Evolutionary conservation across 2,888 invertebrate genomes (phyloP).

Genomic region (Nudaria mundana): DNA sequence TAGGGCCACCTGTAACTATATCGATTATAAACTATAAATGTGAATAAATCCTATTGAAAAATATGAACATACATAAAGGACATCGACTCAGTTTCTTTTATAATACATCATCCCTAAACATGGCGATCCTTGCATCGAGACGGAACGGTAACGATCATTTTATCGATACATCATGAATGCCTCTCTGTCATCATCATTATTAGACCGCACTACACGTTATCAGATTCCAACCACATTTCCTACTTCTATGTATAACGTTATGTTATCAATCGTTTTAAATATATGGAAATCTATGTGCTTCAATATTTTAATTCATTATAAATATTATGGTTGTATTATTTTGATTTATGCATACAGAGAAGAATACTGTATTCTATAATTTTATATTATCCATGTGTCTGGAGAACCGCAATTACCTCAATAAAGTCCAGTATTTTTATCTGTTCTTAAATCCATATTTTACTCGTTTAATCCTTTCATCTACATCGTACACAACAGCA

Average conservation of each 20-base stretch:
- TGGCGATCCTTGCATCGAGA: constrained; percentile 76
- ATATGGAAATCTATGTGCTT: constrained; percentile 65
- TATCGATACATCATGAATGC: constrained; percentile 80
- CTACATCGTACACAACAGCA: constrained; percentile 65
- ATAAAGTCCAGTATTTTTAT: constrained; percentile 62
- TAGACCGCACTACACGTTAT: constrained; percentile 67
- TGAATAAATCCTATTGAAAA: constrained; percentile 76
- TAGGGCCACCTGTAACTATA: constrained; percentile 73
- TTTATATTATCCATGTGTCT: not conserved
- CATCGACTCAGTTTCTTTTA: constrained; percentile 67
- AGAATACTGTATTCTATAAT: constrained; percentile 49
- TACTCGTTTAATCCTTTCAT: constrained; percentile 49
- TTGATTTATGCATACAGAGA: constrained; percentile 51
- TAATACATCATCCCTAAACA: constrained; percentile 62
- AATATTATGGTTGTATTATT: constrained; percentile 45
- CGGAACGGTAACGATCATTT: constrained; percentile 78
- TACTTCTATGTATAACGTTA: constrained; percentile 61
- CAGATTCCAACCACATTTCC: constrained; percentile 70
- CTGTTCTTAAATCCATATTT: constrained; percentile 46
- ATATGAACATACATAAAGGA: constrained; percentile 56
- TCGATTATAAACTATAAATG: constrained; percentile 75
- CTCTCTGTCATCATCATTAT: constrained; percentile 76
- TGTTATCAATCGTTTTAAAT: constrained; percentile 49
- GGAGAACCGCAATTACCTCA: too few species aligned
- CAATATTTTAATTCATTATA: constrained; percentile 49